These are phyloP conservation scores for Chunga burmeisteri DNA, from an alignment of 2,113 vertebrate genomes.

Conservation along the genomic window DNA sequence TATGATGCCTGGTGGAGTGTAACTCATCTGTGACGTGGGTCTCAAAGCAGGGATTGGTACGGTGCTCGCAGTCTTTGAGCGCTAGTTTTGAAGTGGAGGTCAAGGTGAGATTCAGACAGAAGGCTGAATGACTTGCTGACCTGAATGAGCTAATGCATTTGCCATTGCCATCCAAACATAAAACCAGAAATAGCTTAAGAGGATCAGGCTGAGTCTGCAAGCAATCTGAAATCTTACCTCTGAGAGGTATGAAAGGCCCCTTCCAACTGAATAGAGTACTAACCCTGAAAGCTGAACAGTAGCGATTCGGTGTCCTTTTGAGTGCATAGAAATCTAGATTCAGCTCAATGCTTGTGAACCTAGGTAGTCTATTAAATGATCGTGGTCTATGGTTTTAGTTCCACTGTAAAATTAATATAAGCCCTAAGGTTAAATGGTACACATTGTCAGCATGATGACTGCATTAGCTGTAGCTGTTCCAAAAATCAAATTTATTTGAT, in stretches of 20 bases:
- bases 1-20: not conserved
- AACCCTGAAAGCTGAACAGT: not conserved
- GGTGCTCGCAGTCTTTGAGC: not conserved
- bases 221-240: slow-evolving; percentile 12
- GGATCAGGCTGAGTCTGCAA: not conserved
- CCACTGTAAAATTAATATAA: slow-evolving; percentile 38
- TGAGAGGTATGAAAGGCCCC: not conserved
- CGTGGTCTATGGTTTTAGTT: not conserved
- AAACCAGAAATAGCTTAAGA: not conserved
- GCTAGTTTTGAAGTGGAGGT: not conserved
- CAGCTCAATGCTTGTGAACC: not conserved
- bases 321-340: not conserved
- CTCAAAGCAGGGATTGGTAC: not conserved
- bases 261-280: not conserved
- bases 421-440: slow-evolving; percentile 30
- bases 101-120: not conserved
- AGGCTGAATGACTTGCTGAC: not conserved
- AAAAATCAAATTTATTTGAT: slow-evolving; percentile 49
- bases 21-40: fast-evolving
- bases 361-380: slow-evolving; percentile 14
- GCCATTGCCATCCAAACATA: not conserved
- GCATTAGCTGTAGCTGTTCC: slow-evolving; percentile 33
- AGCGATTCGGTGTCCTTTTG: not conserved
- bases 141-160: not conserved
- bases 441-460: slow-evolving; percentile 31